phyloP scores from a whole-genome alignment of 2,113 vertebrate genomes.

The Emydocephalus ijimae region DNA sequence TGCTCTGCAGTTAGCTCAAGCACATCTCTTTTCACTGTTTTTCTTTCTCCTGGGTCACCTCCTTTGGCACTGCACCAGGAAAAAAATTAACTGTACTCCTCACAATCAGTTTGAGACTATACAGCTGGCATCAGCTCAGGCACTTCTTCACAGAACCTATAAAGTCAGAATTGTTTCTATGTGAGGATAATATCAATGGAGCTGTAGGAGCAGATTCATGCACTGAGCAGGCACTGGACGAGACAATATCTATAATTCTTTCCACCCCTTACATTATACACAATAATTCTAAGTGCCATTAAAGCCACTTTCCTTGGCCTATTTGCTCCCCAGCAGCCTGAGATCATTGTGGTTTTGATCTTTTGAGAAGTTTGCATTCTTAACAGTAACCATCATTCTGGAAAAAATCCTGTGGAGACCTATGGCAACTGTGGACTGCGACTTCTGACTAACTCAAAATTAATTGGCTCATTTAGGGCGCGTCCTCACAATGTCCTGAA shows the following conservation, averaged over 20 bases:
- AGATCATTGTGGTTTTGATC: background rate
- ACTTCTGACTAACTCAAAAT: background rate
- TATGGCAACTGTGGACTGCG: background rate
- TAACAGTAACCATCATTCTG: background rate
- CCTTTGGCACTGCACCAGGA: constrained; percentile 20
- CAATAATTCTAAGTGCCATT: background rate
- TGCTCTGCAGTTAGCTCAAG: constrained; percentile 26
- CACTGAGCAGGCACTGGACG: background rate
- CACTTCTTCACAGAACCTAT: constrained; percentile 14
- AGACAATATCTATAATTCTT: background rate
- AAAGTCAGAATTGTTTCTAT: background rate
- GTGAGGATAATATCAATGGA: background rate
- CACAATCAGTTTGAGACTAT: background rate
- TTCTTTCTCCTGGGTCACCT: constrained; percentile 1
- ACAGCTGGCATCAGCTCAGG: constrained; percentile 1
- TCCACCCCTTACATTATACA: background rate
- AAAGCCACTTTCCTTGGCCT: background rate
- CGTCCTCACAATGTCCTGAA: background rate
- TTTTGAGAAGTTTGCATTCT: background rate
- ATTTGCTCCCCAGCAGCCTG: background rate
- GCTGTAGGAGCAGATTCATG: background rate
- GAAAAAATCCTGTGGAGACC: background rate
- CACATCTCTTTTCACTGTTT: fast-evolving
- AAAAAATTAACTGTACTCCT: constrained; percentile 2
- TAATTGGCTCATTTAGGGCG: background rate